Conservation (phyloP, 2,888 invertebrate species). For the Nomada goodeniana region DNA sequence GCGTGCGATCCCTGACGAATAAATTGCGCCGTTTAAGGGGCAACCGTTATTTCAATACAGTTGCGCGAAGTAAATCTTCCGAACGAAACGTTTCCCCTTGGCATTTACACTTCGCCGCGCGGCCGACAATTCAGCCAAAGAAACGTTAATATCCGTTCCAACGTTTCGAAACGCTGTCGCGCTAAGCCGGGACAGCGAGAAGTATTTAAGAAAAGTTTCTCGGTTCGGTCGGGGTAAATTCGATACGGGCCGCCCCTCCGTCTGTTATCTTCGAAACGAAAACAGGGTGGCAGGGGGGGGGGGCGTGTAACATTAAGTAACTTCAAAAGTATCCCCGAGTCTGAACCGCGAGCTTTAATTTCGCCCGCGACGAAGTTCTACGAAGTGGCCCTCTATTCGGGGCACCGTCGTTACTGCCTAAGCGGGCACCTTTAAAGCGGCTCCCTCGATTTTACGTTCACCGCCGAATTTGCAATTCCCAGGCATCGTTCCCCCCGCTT, state of each 20-base stretch:
- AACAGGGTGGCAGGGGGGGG: background rate
- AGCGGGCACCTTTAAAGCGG: constrained; percentile 31
- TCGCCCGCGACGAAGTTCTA: constrained; percentile 1
- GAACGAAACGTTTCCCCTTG: too few species aligned
- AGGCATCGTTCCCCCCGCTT: background rate
- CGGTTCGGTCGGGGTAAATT: background rate
- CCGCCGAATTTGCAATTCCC: constrained; percentile 34
- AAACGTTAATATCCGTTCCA: too few species aligned
- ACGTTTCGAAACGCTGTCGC: too few species aligned
- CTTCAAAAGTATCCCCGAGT: constrained; percentile 16
- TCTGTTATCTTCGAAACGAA: constrained; percentile 9
- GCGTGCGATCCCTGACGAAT: too few species aligned
- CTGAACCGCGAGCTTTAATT: constrained; percentile 19
- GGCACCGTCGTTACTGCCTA: background rate
- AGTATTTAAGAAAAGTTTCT: background rate
- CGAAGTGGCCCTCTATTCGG: background rate
- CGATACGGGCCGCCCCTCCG: background rate
- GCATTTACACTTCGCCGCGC: too few species aligned
- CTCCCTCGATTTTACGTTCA: constrained; percentile 20
- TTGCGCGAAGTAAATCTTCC: too few species aligned
- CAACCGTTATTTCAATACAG: too few species aligned
- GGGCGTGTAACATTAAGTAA: constrained; percentile 7
- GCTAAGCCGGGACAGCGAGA: too few species aligned
- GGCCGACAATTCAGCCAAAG: too few species aligned
- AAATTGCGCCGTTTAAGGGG: too few species aligned